Evolutionary conservation across 2,888 invertebrate species (phyloP).

Genomic region (Xanthorhoe spadicearia): DNA sequence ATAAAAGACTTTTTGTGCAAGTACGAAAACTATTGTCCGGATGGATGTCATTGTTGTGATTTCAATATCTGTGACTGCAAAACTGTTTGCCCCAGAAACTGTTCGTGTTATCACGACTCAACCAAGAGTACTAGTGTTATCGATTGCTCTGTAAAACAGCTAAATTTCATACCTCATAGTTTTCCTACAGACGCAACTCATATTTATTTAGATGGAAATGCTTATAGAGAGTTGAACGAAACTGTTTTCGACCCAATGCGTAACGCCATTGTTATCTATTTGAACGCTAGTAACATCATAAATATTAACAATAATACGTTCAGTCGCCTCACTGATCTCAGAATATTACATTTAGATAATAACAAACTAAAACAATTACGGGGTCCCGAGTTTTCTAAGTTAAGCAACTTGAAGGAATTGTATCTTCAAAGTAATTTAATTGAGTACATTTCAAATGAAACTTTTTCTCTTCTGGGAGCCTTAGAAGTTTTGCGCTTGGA

Average conservation of each 20-base stretch:
- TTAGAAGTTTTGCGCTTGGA: slow-evolving; percentile 93
- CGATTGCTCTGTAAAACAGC: slow-evolving; percentile 93
- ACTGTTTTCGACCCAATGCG: slow-evolving; percentile 74
- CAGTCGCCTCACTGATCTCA: slow-evolving; percentile 90
- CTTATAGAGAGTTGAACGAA: slow-evolving; percentile 89
- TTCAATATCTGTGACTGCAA: slow-evolving; percentile 98
- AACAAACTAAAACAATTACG: slow-evolving; percentile 91
- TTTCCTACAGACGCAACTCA: slow-evolving; percentile 97
- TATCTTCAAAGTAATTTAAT: slow-evolving; percentile 95
- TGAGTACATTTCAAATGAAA: slow-evolving; percentile 91
- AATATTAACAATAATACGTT: slow-evolving; percentile 94
- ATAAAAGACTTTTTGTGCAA: slow-evolving; percentile 95
- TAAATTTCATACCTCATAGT: slow-evolving; percentile 89
- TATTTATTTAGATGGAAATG: slow-evolving; percentile 95
- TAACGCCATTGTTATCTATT: slow-evolving; percentile 88
- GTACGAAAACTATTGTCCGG: slow-evolving; percentile 95
- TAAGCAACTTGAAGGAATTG: slow-evolving; percentile 91
- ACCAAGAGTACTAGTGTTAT: slow-evolving; percentile 96
- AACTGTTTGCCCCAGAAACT: slow-evolving; percentile 96
- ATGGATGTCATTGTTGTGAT: slow-evolving; percentile 97
- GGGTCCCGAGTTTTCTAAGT: slow-evolving; percentile 93
- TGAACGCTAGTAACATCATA: slow-evolving; percentile 92
- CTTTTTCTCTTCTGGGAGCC: slow-evolving; percentile 90
- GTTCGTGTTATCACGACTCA: slow-evolving; percentile 97
- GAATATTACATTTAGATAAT: slow-evolving; percentile 93